A percentile compares a stretch with the other conserved stretches of the same genome.
Evolutionary conservation across 1,140 invertebrate genomes (phyloP).

Genomic region (Saccostrea glomerata): DNA sequence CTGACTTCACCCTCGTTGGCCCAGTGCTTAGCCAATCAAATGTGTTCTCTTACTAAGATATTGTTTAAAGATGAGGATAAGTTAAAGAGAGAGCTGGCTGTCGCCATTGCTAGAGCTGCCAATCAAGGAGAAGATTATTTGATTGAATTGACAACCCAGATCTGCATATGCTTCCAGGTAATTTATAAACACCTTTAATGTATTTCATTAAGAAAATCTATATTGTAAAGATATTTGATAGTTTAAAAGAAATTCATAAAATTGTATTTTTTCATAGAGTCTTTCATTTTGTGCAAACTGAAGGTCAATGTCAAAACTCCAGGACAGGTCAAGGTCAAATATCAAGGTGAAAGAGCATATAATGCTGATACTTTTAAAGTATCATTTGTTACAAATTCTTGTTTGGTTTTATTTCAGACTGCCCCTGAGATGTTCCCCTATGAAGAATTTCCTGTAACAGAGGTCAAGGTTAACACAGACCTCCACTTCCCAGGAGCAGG

Average conservation of each 20-base stretch:
- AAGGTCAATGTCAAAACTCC: too few species aligned
- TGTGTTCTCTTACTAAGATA: constrained; percentile 70
- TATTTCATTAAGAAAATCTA: too few species aligned
- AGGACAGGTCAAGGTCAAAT: too few species aligned
- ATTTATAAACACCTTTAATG: not conserved
- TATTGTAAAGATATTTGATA: too few species aligned
- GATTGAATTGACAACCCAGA: constrained; percentile 77
- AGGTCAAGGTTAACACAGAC: constrained; percentile 75
- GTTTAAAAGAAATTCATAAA: too few species aligned
- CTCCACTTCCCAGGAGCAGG: constrained; percentile 75
- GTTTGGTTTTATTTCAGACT: constrained; percentile 65
- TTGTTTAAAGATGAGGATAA: constrained; percentile 73
- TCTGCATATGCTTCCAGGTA: constrained; percentile 78
- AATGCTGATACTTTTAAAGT: too few species aligned
- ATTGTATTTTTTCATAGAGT: too few species aligned
- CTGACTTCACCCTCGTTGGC: constrained; percentile 57
- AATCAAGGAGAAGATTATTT: constrained; percentile 78
- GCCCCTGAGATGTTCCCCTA: constrained; percentile 77
- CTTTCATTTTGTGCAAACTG: too few species aligned
- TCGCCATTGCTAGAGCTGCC: constrained; percentile 75
- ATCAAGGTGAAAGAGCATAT: too few species aligned
- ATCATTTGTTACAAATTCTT: too few species aligned
- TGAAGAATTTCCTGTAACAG: constrained; percentile 75
- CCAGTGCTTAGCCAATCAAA: constrained; percentile 66
- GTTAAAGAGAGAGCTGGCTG: constrained; percentile 73